Evolutionary conservation across 2,888 invertebrate species (phyloP), one percentile per base, ranked within the genome.

Genomic region (Amaurobius ferox): DNA sequence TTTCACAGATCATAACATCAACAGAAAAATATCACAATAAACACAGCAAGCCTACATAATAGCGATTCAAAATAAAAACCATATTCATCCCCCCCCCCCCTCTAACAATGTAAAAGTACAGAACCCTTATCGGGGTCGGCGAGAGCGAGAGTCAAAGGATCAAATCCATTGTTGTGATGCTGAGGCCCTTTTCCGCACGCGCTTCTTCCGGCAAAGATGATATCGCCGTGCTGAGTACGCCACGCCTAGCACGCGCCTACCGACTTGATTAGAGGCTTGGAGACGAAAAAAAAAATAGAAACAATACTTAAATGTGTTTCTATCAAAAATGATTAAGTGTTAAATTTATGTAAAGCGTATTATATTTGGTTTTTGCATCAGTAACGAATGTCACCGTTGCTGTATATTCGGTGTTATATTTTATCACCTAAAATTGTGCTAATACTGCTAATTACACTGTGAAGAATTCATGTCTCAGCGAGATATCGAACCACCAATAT

Each of bases 121-220:
- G 16, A n/a, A 2, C 44, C 44, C 16, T 44, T 16, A 44, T 44
- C 32, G 55, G 32, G 35, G 64, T 74, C 40, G 23, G 19, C 40
- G 40, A 29, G 40, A 29, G 44, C 71, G 35, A 28, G 39, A 32
- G 71, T 62, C 44, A 40, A 19, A 67, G 71, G 79, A 79, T 79
- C 79, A 79, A 71, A 68, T n/a, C 78, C 68, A 78, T 78, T 78
- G 78, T 78, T 44, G 68, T 13, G 62, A 19, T n/a, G 3, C 29
- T 39, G 68, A n/a, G 68, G 55, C 48, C 76, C 74, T 48, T 68
- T 68, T 73, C 28, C 32, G 76, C 48, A 76, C 76, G 76, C 66
- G 48, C 48, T 23, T 48, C 67, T 78, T 78, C 78, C 78, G 78
- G 32, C 70, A 66, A 1, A 40, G 76, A 76, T 76, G 48, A 13